These are phyloP conservation scores for Cheracebus regulus DNA, from an alignment of 2,797 vertebrate species.

Conservation along the genomic window DNA sequence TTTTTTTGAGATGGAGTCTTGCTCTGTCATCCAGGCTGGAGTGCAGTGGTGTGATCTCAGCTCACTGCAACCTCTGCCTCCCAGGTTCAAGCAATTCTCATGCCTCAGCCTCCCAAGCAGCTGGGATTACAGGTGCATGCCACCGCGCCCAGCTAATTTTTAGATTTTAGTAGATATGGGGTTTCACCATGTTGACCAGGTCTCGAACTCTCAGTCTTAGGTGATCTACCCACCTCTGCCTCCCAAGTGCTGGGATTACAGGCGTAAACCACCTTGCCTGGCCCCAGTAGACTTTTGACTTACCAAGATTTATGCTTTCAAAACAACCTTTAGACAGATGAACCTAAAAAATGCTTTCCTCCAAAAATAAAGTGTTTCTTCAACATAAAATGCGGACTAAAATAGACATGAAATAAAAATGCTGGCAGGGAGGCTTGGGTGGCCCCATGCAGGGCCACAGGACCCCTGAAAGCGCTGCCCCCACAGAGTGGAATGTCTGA, in stretches of 20 bases:
- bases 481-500: constrained; percentile 47
- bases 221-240: background rate
- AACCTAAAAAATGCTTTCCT: background rate
- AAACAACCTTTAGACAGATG: constrained; percentile 39
- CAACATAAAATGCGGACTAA: constrained; percentile 44
- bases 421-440: constrained; percentile 43
- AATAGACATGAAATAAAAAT: constrained; percentile 63
- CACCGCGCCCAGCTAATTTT: fast-evolving
- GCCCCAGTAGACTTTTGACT: background rate
- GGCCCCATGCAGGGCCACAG: constrained; percentile 42
- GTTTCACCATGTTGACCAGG: background rate
- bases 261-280: fast-evolving
- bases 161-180: background rate
- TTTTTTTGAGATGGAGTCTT: background rate
- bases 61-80: background rate
- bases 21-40: background rate
- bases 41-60: background rate
- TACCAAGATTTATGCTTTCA: background rate
- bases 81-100: background rate
- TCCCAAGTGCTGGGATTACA: background rate
- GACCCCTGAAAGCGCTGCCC: constrained; percentile 54
- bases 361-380: constrained; percentile 31
- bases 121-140: background rate
- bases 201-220: background rate
- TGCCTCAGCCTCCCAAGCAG: background rate